phyloP scores from a whole-genome alignment of 1,140 invertebrate species.

The Agrilus planipennis region DNA sequence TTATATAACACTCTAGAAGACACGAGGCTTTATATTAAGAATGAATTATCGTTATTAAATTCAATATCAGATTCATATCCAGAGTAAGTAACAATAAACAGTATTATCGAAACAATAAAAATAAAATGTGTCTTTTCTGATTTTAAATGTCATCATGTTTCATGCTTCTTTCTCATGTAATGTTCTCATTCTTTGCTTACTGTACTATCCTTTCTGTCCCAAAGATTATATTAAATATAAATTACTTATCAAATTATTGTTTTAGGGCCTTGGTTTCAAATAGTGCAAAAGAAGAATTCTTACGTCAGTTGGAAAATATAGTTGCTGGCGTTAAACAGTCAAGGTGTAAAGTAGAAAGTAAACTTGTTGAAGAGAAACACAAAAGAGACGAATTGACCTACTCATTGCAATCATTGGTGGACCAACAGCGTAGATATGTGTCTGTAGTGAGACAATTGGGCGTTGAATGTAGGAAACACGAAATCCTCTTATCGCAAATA shows the following conservation, averaged over 20 bases:
- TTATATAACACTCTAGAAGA: constrained; percentile 94
- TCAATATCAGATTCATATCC: constrained; percentile 90
- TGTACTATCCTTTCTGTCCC: no score
- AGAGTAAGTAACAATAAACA: constrained; percentile 63
- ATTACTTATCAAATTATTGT: constrained; percentile 1
- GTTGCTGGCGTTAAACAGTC: constrained; percentile 74
- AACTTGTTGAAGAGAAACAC: constrained; percentile 57
- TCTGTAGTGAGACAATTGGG: constrained; percentile 72
- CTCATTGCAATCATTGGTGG: constrained; percentile 58
- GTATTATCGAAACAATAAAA: neutral
- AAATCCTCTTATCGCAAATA: constrained; percentile 32
- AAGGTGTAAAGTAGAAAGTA: constrained; percentile 56
- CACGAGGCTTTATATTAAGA: constrained; percentile 80
- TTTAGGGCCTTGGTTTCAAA: constrained; percentile 54
- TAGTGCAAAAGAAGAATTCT: constrained; percentile 69
- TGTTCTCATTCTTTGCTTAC: no score
- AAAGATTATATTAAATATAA: no score
- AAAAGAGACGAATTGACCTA: constrained; percentile 58
- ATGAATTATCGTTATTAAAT: constrained; percentile 83
- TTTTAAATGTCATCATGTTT: no score
- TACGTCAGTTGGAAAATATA: constrained; percentile 78
- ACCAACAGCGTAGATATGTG: constrained; percentile 74
- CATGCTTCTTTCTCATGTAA: no score
- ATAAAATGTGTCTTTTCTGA: constrained; percentile 3
- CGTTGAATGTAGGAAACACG: constrained; percentile 57